Base-by-base conservation (phyloP, 2,113 vertebrate genomes). In the Leuciscus idus region DNA sequence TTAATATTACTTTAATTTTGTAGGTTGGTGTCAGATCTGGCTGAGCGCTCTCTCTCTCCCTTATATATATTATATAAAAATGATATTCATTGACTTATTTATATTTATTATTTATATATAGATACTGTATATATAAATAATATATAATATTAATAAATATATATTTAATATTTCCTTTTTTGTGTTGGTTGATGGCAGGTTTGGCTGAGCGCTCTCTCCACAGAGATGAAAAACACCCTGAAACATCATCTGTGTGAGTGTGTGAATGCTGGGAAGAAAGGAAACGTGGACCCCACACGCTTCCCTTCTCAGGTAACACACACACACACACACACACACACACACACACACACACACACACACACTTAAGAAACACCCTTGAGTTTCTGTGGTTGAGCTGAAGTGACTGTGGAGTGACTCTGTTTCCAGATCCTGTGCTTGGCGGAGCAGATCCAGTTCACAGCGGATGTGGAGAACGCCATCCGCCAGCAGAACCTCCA, bases 401-500 rank as follows among this genome's bases (percentile, higher is more conserved):
- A 52, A 85, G 50, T 78, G 83, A 64, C 70, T 81, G 46, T 83
- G 84, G 43, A 48, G 46, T 89, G 90, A 86, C 28, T 90, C 86
- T 84, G 50, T n/a, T 91, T 28, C 75, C 90, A 99, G 98, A 96
- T 99, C 92, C 91, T 99, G 46, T 99, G 95, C 86, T 93, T 99
- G 90, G 96, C 97, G 66, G 98, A 99, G 83, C 97, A 99, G 94
- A 98, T 99, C 93, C 96, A 97, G 86, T 99, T 99, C 86, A 99
- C 98, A 52, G 96, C 98, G 93, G 98, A 98, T 90, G 94, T 97
- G 90, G 98, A 99, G 94, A 94, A 70, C 89, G 96, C 96, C 80
- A 94, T 99, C 68, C 95, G 92, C 88, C 93, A 92, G 4, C 95
- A 95, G 74, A 96, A 85, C 86, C 94, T 99, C 84, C 97, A 96